A percentile compares a stretch with the other conserved stretches of the same genome.
Evolutionary conservation across 1,140 invertebrate species (phyloP).

Genomic region (Monomorium pharaonis): DNA sequence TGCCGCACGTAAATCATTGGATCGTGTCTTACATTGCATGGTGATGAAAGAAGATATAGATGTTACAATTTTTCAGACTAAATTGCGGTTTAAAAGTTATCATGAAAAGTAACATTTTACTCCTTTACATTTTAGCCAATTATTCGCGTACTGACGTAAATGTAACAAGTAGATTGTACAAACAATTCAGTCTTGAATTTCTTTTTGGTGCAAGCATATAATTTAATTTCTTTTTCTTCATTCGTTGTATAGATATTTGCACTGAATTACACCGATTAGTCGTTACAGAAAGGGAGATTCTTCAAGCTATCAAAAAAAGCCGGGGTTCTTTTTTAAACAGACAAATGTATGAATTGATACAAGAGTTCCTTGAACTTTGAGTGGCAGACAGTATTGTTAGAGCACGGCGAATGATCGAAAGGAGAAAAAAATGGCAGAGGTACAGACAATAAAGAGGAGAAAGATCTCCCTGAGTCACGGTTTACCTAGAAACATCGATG

Average conservation of each 20-base stretch:
- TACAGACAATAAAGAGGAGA: slow-evolving; percentile 51
- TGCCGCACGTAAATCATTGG: slow-evolving; percentile 4
- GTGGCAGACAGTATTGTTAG: not conserved
- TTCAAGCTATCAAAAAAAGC: not conserved
- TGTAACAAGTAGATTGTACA: not conserved
- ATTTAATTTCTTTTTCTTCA: not conserved
- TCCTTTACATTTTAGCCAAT: not conserved
- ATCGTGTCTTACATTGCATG: not conserved
- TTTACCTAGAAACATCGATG: slow-evolving; percentile 72
- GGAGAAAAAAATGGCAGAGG: not conserved
- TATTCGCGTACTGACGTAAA: not conserved
- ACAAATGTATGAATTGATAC: not conserved
- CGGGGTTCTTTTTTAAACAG: not conserved
- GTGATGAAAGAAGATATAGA: not conserved
- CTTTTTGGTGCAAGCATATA: not conserved
- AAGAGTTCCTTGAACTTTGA: not conserved
- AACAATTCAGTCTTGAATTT: not conserved
- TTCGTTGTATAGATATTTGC: not conserved
- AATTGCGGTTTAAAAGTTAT: not conserved
- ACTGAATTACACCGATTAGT: not conserved
- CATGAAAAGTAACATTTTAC: not conserved
- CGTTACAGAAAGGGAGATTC: not conserved
- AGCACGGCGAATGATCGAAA: slow-evolving; percentile 20
- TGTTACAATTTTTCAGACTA: not conserved
- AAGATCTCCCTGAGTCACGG: slow-evolving; percentile 68